Base-by-base conservation (phyloP, 2,113 vertebrate species). In the Drymodes brunneopygia region DNA sequence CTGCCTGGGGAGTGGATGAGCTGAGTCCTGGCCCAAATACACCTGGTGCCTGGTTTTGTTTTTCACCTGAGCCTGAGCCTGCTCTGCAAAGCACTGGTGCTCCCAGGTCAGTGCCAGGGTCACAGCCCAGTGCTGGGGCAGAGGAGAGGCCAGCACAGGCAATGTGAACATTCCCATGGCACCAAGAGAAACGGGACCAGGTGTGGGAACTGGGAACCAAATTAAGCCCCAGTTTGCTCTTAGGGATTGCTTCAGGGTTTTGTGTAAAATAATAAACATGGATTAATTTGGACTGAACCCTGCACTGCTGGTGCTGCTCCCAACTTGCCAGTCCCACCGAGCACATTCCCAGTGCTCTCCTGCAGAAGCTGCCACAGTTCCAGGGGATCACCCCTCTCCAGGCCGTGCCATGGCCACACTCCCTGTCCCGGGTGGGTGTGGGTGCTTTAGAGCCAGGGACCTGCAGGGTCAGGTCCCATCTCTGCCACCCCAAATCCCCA, bases 161-260 rank as follows among this genome's bases (percentile, higher is more conserved):
- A 33, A 8, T 1, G 4, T 0, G 12, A 17, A 12, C 1, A 0
- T 40, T 54, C 19, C 35, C 2, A 0, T 3, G 51, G 53, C 4
- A 3, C 58, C 45, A 8, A 1, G 0, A 56, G 38, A 20, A 75
- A 22, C 1, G 38, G 38, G 57, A 35, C 15, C 23, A 25, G 45
- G 1, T 1, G 1, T 19, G 54, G 47, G 36, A 48, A 10, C 42
- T 15, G 42, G 54, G 47, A 53, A 22, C n/a, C 23, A 10, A 8
- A 2, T 18, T 3, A 16, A 66, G 36, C 33, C 48, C 28, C 23
- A 7, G 21, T 25, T 79, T 31, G 7, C 53, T 50, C 64, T 27
- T 36, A 78, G 45, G 53, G 33, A 3, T 35, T 9, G 4, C 28
- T 51, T n/a, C 24, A 5, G 11, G 28, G 6, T 58, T 23, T 38